phyloP scores from a whole-genome alignment of 2,113 vertebrate genomes.

The Nannobrachium achirus region DNA sequence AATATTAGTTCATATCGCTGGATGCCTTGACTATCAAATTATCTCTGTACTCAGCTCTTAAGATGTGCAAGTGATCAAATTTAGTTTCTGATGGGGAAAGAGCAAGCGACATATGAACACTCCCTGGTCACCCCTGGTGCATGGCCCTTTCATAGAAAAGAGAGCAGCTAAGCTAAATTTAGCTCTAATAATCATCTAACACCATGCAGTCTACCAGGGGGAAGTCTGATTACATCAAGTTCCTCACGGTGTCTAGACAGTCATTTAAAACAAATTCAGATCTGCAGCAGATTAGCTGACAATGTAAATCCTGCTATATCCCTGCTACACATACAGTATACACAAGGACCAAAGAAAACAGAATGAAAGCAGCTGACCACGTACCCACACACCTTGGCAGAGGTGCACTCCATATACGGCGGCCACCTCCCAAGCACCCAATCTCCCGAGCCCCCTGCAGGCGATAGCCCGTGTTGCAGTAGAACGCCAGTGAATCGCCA shows the following conservation, averaged over 20 bases:
- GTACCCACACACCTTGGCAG: slow-evolving; percentile 86
- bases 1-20: slow-evolving; percentile 20
- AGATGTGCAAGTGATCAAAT: slow-evolving; percentile 9
- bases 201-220: slow-evolving; percentile 1
- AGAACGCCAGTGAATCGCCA: slow-evolving; percentile 72
- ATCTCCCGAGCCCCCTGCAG: slow-evolving; percentile 77
- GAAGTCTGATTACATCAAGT: slow-evolving; percentile 9
- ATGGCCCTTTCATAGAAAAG: slow-evolving; percentile 5
- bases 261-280: slow-evolving; percentile 6
- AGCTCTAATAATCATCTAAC: slow-evolving; percentile 19
- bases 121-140: neutral
- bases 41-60: slow-evolving; percentile 23
- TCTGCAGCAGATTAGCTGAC: slow-evolving; percentile 13
- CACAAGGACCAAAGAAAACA: slow-evolving; percentile 42
- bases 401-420: slow-evolving; percentile 82
- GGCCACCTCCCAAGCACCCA: slow-evolving; percentile 79
- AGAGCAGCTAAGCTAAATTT: slow-evolving; percentile 10
- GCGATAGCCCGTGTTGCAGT: slow-evolving; percentile 78
- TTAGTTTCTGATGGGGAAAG: slow-evolving; percentile 1
- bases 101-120: neutral
- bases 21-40: slow-evolving; percentile 6
- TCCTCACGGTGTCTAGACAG: neutral
- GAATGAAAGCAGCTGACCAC: slow-evolving; percentile 77
- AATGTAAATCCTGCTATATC: neutral
- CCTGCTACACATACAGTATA: slow-evolving; percentile 5